phyloP scores from a whole-genome alignment of 2,888 invertebrate species.

The Hypolimnas misippus region DNA sequence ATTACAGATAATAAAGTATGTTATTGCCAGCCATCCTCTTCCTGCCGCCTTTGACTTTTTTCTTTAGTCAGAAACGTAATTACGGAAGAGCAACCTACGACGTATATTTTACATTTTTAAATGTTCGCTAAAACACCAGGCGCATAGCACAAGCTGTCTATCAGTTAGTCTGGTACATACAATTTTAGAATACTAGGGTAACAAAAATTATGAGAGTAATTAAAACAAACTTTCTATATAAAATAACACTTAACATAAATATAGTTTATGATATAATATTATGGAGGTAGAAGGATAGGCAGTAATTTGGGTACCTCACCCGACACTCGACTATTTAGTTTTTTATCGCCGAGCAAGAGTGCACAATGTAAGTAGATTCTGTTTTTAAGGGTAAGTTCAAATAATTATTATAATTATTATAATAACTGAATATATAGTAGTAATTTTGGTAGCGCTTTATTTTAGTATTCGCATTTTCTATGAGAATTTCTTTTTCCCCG shows the following conservation, averaged over 20 bases:
- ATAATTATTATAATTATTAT: no score
- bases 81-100: background rate
- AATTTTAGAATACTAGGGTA: slow-evolving; percentile 14
- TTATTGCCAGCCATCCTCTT: background rate
- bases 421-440: no score
- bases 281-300: background rate
- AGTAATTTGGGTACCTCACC: background rate
- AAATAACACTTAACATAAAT: background rate
- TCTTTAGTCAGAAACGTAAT: slow-evolving; percentile 4
- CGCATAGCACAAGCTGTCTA: slow-evolving; percentile 1
- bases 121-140: slow-evolving; percentile 11
- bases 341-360: background rate
- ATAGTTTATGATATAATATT: background rate
- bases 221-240: background rate
- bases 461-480: no score
- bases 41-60: no score
- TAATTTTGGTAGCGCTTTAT: no score
- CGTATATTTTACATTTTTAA: background rate
- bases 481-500: no score
- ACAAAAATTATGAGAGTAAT: slow-evolving; percentile 13
- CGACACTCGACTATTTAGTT: background rate
- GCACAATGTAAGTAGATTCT: background rate
- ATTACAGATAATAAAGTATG: slow-evolving; percentile 16
- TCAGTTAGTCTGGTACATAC: background rate
- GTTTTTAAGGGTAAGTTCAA: no score